These are phyloP conservation scores for Coecobrya sp. DNA, from an alignment of 2,888 invertebrate species.

Conservation along the genomic window DNA sequence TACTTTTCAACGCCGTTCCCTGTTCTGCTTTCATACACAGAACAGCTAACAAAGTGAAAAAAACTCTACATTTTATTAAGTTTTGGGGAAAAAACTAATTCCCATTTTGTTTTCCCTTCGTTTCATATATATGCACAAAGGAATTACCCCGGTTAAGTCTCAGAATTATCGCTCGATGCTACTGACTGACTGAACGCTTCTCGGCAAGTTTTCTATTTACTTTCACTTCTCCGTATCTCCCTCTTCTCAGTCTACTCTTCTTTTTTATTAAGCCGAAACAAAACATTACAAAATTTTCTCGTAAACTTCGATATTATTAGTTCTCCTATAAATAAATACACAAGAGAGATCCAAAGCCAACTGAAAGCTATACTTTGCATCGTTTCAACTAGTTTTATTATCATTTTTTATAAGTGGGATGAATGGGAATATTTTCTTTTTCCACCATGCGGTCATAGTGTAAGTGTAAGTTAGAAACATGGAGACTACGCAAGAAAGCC, in stretches of 20 bases:
- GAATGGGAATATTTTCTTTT: neutral
- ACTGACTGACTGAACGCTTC: neutral
- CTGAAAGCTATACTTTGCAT: neutral
- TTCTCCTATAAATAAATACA: neutral
- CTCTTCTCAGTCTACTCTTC: neutral
- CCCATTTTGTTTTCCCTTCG: neutral
- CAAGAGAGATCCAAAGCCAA: neutral
- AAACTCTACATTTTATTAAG: conserved; percentile 41
- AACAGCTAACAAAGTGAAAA: conserved; percentile 10
- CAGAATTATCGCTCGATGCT: neutral
- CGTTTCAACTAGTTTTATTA: neutral
- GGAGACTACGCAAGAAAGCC: neutral
- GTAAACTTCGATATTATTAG: neutral
- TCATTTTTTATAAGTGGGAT: neutral
- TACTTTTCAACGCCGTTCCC: neutral
- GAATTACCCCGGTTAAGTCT: neutral
- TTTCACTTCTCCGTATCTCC: neutral
- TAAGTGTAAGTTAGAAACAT: neutral
- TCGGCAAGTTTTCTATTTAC: neutral
- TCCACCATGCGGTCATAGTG: neutral
- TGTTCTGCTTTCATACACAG: conserved; percentile 8
- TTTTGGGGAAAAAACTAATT: conserved; percentile 53
- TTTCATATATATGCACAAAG: neutral
- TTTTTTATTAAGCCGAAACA: neutral
- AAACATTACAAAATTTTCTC: neutral